phyloP scores from a whole-genome alignment of 2,113 vertebrate genomes.

The Aspiorhynchus laticeps region DNA sequence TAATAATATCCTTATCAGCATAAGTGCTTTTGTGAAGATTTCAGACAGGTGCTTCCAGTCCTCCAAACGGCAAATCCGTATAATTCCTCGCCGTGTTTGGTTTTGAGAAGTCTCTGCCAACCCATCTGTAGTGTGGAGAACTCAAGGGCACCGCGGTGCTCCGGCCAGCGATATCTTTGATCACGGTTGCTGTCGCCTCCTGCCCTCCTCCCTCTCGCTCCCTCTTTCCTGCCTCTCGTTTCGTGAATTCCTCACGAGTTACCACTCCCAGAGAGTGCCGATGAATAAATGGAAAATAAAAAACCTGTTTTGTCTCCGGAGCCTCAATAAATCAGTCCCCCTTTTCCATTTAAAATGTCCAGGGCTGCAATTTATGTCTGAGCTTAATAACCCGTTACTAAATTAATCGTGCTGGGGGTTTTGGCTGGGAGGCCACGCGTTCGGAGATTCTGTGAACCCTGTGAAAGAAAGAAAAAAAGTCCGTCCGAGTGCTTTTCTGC shows the following conservation, averaged over 20 bases:
- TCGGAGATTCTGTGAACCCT: slow-evolving; percentile 60
- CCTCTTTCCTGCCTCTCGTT: slow-evolving; percentile 23
- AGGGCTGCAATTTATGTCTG: slow-evolving; percentile 89
- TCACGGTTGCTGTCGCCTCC: slow-evolving; percentile 37
- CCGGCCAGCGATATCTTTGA: slow-evolving; percentile 35
- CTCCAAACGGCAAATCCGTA: slow-evolving; percentile 25
- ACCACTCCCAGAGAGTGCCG: slow-evolving; percentile 79
- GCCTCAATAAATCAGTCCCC: slow-evolving; percentile 84
- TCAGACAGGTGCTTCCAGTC: slow-evolving; percentile 40
- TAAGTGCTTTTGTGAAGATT: slow-evolving; percentile 15
- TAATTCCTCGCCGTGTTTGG: slow-evolving; percentile 16
- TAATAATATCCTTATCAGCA: slow-evolving; percentile 39
- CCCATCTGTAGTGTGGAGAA: slow-evolving; percentile 8
- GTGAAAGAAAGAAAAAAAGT: slow-evolving; percentile 20
- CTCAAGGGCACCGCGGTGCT: slow-evolving; percentile 19
- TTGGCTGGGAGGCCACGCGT: slow-evolving; percentile 78
- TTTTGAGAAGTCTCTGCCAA: slow-evolving; percentile 32
- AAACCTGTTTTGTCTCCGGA: slow-evolving; percentile 83
- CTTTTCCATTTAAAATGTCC: slow-evolving; percentile 89
- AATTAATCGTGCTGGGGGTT: slow-evolving; percentile 85
- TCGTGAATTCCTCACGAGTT: slow-evolving; percentile 81
- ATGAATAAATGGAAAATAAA: slow-evolving; percentile 89
- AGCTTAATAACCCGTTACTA: slow-evolving; percentile 85
- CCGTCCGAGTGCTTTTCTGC: slow-evolving; percentile 6
- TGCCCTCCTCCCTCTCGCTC: slow-evolving; percentile 26